These are phyloP conservation scores for Tetranychus truncatus DNA, from an alignment of 2,888 invertebrate genomes.

Conservation along the genomic window DNA sequence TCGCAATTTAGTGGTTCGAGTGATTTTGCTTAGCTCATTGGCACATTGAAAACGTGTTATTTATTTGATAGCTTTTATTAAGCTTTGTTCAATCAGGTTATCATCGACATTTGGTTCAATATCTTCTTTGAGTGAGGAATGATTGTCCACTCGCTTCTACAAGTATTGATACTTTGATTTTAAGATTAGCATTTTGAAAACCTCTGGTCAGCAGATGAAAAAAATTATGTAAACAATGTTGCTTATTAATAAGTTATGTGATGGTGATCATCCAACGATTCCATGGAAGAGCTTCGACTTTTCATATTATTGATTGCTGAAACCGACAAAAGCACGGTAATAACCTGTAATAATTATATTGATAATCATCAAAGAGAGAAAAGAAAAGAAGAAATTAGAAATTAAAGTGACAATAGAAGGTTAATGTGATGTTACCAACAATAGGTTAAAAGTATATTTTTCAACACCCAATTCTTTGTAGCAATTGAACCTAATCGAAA, in stretches of 20 bases:
- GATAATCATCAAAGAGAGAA: not conserved
- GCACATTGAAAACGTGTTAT: not conserved
- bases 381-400: not conserved
- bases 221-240: not conserved
- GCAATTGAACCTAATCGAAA: not conserved
- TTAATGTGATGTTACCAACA: not conserved
- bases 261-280: conserved; percentile 17
- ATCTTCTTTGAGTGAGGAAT: too few relatives aligned
- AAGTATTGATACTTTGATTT: too few relatives aligned
- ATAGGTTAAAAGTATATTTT: not conserved
- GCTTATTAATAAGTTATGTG: conserved; percentile 15
- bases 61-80: too few relatives aligned
- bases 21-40: not conserved
- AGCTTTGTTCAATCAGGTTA: too few relatives aligned
- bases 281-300: conserved; percentile 17
- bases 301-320: conserved; percentile 19
- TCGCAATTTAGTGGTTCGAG: too few relatives aligned
- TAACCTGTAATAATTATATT: conserved; percentile 7
- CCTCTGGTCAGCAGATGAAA: not conserved
- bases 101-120: too few relatives aligned
- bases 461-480: not conserved
- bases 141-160: too few relatives aligned
- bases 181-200: too few relatives aligned
- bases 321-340: conserved; percentile 16
- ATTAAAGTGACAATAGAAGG: not conserved